A percentile compares a stretch with the other conserved stretches of the same genome.
These are phyloP conservation scores for Trissoscelio sp. DNA, from an alignment of 2,888 invertebrate genomes.

Conservation along the genomic window DNA sequence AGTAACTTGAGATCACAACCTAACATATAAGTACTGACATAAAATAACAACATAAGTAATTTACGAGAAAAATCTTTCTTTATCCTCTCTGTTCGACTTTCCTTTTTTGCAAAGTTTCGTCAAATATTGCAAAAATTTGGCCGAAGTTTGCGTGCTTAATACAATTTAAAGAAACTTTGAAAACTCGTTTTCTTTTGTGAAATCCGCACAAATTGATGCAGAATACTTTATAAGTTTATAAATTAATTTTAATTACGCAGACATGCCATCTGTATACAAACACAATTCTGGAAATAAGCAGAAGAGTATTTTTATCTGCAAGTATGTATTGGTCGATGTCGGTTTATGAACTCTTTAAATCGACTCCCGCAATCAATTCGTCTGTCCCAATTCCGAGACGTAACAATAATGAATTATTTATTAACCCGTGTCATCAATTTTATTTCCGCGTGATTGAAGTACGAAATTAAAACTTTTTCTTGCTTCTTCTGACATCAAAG, in stretches of 20 bases:
- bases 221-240: conserved; percentile 1
- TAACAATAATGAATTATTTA: conserved; percentile 29
- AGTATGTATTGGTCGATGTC: not conserved
- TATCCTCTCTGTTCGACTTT: conserved; percentile 22
- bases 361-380: conserved; percentile 22
- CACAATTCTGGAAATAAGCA: too few relatives aligned
- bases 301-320: not conserved
- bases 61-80: conserved; percentile 10
- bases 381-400: conserved; percentile 3
- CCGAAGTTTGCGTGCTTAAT: conserved; percentile 2
- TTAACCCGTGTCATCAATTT: conserved; percentile 18
- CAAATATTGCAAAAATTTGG: conserved; percentile 24
- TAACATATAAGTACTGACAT: too few relatives aligned
- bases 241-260: conserved; percentile 17
- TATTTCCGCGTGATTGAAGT: conserved; percentile 6
- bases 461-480: conserved; percentile 3
- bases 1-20: too few relatives aligned
- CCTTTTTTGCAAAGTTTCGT: conserved; percentile 9
- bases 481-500: conserved; percentile 4
- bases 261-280: too few relatives aligned
- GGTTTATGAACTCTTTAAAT: conserved; percentile 23
- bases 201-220: conserved; percentile 10
- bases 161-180: conserved; percentile 11
- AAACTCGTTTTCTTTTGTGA: conserved; percentile 25
- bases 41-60: conserved; percentile 19